Evolutionary conservation across 2,113 vertebrate species (phyloP), one percentile per base, ranked within the genome.

Genomic region (Mesocricetus auratus): DNA sequence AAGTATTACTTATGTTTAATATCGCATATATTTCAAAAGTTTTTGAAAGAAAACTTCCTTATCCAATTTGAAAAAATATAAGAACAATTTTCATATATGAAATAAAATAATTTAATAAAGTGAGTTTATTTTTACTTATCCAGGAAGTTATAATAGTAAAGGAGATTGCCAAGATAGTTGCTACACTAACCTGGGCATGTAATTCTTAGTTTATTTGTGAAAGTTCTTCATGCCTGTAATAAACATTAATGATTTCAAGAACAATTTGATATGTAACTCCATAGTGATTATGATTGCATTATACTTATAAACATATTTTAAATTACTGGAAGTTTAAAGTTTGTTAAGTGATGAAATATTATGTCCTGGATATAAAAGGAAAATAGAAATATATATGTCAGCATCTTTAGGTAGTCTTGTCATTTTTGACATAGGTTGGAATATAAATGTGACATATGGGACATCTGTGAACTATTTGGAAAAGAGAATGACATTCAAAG

Each of bases 231-330:
- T 97, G 97, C 89, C 91, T 98, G 93, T 97, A 98, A 98, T 97
- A 98, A 98, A 98, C 95, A 98, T 98, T 96, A 98, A 96, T 96
- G 96, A 90, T 86, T 98, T 97, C 97, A 94, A 97, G 95, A 97
- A 98, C 62, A 97, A 97, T 96, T 97, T 98, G 96, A 68, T 96
- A 92, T 92, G 88, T 87, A 95, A 97, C 96, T 21, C 69, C 89
- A 95, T 75, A 97, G 86, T 79, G 47, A 47, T 93, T 96, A 96
- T 90, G 85, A 98, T 95, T 96, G 87, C 88, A 94, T 94, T 97
- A 94, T 96, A 95, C 97, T 98, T 96, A 89, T 97, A 98, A 98
- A 98, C 86, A 97, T 68, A 93, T 90, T 98, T 98, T 97, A 97
- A 98, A 93, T 90, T 93, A 75, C 69, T 97, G 96, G 97, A 97